Conservation (phyloP, 1,140 invertebrate species). For the Melitaea cinxia region DNA sequence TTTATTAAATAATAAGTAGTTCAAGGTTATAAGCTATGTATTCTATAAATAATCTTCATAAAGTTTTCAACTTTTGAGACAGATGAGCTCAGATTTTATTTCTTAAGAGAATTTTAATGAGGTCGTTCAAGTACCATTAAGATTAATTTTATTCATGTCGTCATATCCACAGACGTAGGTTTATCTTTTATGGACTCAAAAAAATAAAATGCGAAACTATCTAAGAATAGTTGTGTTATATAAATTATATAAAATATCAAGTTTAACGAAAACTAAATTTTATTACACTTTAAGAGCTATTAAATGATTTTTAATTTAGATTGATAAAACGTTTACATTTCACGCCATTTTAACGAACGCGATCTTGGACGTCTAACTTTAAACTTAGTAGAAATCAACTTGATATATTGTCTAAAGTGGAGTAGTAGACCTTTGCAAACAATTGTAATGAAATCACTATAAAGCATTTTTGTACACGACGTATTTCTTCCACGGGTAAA, state of each 20-base stretch:
- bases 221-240: not conserved
- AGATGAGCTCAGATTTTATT: not conserved
- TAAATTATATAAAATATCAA: too few relatives aligned
- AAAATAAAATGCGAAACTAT: not conserved
- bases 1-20: not conserved
- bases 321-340: not conserved
- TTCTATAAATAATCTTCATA: not conserved
- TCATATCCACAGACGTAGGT: not conserved
- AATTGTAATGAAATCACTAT: too few relatives aligned
- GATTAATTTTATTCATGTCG: not conserved
- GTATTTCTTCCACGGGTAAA: too few relatives aligned
- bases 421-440: too few relatives aligned
- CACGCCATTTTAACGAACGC: not conserved
- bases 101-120: slow-evolving; percentile 1
- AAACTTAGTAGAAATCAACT: too few relatives aligned
- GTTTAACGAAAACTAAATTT: not conserved
- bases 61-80: not conserved
- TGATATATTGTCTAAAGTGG: too few relatives aligned
- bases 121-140: not conserved
- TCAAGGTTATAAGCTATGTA: not conserved
- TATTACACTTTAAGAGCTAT: not conserved
- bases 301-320: slow-evolving; percentile 6
- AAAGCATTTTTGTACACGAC: too few relatives aligned
- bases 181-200: not conserved
- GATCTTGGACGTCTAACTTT: too few relatives aligned